Evolutionary conservation across 2,888 invertebrate genomes (phyloP).

Genomic region (Epirrita christyi): DNA sequence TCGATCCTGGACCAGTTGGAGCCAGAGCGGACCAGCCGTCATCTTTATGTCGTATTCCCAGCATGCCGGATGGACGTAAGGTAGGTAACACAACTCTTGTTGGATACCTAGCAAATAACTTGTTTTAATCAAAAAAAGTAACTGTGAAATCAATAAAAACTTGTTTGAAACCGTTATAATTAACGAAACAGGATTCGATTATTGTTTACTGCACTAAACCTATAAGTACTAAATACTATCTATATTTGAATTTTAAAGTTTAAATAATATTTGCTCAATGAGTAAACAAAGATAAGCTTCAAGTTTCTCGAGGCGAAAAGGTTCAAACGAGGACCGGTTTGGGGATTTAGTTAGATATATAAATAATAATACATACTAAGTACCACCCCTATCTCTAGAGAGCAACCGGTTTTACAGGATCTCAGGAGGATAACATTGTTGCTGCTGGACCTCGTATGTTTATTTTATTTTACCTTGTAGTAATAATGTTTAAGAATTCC

Average conservation of each 20-base stretch:
- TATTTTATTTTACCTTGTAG: neutral
- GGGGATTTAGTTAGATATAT: neutral
- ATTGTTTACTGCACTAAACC: too few species aligned
- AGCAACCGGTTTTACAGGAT: slow-evolving; percentile 13
- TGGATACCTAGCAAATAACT: neutral
- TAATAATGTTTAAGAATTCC: too few species aligned
- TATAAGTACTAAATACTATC: too few species aligned
- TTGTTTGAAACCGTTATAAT: neutral
- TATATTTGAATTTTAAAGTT: too few species aligned
- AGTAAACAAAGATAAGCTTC: neutral
- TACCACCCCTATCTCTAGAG: neutral
- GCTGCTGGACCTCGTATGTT: neutral
- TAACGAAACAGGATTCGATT: too few species aligned
- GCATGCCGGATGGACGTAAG: too few species aligned
- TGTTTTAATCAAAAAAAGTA: neutral
- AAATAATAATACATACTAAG: too few species aligned
- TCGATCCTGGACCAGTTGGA: too few species aligned
- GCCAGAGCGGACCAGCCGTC: too few species aligned
- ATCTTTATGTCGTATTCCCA: too few species aligned
- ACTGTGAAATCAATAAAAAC: neutral
- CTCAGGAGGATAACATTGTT: slow-evolving; percentile 4
- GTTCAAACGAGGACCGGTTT: neutral
- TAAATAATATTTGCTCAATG: too few species aligned
- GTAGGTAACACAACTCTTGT: too few species aligned
- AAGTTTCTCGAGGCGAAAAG: neutral